A percentile compares a stretch with the other conserved stretches of the same genome.
Evolutionary conservation across 2,888 invertebrate genomes (phyloP).

Genomic region (Rapana venosa): DNA sequence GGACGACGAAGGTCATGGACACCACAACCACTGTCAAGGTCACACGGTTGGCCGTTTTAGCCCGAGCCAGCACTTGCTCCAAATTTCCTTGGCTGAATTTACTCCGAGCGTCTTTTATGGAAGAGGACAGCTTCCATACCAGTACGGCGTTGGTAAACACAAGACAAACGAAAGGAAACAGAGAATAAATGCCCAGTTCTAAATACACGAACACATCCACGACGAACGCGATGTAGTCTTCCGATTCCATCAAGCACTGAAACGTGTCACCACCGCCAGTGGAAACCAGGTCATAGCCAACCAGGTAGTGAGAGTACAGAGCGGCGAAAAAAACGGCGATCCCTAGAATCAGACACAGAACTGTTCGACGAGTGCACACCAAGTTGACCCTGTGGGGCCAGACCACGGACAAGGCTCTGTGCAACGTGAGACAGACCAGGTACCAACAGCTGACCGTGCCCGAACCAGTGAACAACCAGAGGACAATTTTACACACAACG

Average conservation of each 20-base stretch:
- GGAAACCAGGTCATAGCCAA: background rate
- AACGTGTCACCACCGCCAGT: too few relatives aligned
- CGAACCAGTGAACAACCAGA: background rate
- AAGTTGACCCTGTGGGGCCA: slow-evolving; percentile 37
- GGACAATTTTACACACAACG: background rate
- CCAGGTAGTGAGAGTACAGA: slow-evolving; percentile 6
- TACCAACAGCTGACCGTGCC: background rate
- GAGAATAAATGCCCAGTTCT: background rate
- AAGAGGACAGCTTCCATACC: background rate
- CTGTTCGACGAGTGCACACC: background rate
- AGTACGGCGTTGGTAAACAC: background rate
- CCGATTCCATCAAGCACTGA: background rate
- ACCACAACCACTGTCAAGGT: slow-evolving; percentile 12
- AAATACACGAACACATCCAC: background rate
- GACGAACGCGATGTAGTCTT: background rate
- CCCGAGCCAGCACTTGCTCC: background rate
- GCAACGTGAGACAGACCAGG: slow-evolving; percentile 26
- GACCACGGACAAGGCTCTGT: slow-evolving; percentile 32
- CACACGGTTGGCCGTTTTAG: background rate
- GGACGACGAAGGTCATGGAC: background rate
- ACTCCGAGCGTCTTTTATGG: background rate
- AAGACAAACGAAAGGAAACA: background rate
- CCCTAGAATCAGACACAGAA: background rate
- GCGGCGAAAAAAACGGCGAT: background rate
- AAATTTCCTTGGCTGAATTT: background rate